A percentile compares a stretch with the other conserved stretches of the same genome.
These are phyloP conservation scores for Lepidocyrtinus sp. DNA, from an alignment of 2,888 invertebrate genomes.

Conservation along the genomic window DNA sequence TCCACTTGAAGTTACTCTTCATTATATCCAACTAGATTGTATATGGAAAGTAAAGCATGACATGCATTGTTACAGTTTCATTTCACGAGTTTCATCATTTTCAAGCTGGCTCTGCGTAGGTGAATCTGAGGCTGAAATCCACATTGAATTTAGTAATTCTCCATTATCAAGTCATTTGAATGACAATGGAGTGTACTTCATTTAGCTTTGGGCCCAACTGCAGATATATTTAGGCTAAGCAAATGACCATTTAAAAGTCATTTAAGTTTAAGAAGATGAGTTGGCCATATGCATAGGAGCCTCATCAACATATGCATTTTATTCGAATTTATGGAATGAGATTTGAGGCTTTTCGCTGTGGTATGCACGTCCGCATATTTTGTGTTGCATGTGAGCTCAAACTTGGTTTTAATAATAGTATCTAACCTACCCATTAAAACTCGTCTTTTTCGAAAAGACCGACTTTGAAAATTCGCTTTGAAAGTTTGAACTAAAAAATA, in stretches of 20 bases:
- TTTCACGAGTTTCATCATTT: background rate
- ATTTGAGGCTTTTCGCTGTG: background rate
- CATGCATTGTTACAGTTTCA: background rate
- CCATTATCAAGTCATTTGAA: too few species aligned
- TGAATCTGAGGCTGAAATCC: background rate
- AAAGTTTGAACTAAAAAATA: too few species aligned
- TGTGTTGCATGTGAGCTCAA: background rate
- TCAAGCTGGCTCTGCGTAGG: background rate
- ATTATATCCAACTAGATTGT: background rate
- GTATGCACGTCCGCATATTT: constrained; percentile 34
- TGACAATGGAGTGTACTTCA: too few species aligned
- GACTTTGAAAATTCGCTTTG: background rate
- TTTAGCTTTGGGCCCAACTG: background rate
- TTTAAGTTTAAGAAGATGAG: constrained; percentile 1
- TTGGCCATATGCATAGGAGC: constrained; percentile 8
- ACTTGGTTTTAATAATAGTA: background rate
- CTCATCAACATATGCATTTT: constrained; percentile 37
- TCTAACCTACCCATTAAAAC: background rate
- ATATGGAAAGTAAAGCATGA: background rate
- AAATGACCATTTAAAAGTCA: background rate
- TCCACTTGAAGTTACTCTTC: constrained; percentile 2
- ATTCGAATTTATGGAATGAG: constrained; percentile 47
- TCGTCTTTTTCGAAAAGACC: background rate
- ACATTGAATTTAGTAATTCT: too few species aligned
- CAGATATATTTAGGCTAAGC: background rate